These are phyloP conservation scores for Oreortyx pictus DNA, from an alignment of 2,797 vertebrate species.

Conservation along the genomic window DNA sequence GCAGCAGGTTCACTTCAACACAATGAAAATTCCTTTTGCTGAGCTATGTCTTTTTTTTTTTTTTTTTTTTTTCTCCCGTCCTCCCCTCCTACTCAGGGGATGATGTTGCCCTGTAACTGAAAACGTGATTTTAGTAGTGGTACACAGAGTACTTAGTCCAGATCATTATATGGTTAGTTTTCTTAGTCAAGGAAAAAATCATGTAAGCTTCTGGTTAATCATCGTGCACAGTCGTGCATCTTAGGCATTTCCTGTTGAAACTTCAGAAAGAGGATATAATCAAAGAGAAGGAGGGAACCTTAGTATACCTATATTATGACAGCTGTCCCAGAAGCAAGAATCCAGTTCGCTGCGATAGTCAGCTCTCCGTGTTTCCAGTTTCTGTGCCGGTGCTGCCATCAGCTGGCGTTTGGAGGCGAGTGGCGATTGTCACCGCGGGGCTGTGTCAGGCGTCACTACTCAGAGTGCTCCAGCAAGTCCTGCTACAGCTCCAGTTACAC, in stretches of 20 bases:
- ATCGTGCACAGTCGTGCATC: accelerated
- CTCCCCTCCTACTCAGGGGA: background rate
- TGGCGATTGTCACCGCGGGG: background rate
- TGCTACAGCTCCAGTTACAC: accelerated
- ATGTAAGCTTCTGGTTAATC: background rate
- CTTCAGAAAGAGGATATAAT: background rate
- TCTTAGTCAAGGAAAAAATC: background rate
- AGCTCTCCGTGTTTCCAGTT: background rate
- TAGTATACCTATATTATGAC: accelerated
- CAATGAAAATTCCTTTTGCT: background rate
- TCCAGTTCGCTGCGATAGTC: background rate
- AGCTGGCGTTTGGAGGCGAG: background rate
- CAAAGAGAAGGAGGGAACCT: background rate
- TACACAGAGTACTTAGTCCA: too few relatives aligned
- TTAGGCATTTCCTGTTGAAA: background rate
- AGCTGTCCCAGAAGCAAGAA: accelerated
- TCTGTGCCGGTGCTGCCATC: conserved; percentile 53
- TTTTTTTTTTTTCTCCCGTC: background rate
- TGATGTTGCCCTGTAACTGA: background rate
- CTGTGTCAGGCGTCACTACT: too few relatives aligned
- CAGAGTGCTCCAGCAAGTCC: accelerated
- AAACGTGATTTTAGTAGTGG: background rate
- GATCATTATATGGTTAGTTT: background rate
- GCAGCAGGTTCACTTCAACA: accelerated
- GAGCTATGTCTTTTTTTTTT: background rate